Base-by-base conservation (phyloP, 2,113 vertebrate species). In the Ariopsis seemanni region DNA sequence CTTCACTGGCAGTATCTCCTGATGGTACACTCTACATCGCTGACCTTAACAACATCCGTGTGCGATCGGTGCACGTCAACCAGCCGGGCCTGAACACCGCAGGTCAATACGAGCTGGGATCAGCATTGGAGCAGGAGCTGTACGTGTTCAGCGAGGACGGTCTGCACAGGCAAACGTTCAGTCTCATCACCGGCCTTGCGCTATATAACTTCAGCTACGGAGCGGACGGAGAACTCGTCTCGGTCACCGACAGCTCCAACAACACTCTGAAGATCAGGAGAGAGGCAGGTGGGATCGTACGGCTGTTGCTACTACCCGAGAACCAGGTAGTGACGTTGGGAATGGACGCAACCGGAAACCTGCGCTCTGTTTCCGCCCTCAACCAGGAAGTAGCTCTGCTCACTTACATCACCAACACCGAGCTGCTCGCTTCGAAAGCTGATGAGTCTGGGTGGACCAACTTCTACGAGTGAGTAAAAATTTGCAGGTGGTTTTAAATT, bases 361-460 rank as follows among this genome's bases (percentile, higher is more conserved):
- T 97, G 90, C 96, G 97, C 85, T 94, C 95, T 4, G 94, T 97
- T 91, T 96, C 97, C 20, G 94, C 96, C 0, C 96, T 97, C 93
- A 97, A 93, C 92, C 92, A 96, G 91, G 97, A 97, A 87, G 95
- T 97, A 25, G 95, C 96, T 88, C 95, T 96, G 93, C 96, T 97
- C 94, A 97, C 96, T 81, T 97, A 97, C 58, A 93, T 95, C 2
- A 94, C 96, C 78, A 96, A 93, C 93, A 96, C 94, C 12, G 97
- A 97, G 83, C 96, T 97, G 89, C 94, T 97, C 55, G 94, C 96
- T 91, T 97, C 97, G 87, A 97, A 97, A 94, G 96, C 96, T 69
- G 97, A 97, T 87, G 97, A 97, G 91, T 97, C 96, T 5, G 97
- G 97, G 88, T 97, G 97, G 97, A 97, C 97, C 11, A 97, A 95